phyloP scores from a whole-genome alignment of 1,140 invertebrate species.

The Calliphora vicina region DNA sequence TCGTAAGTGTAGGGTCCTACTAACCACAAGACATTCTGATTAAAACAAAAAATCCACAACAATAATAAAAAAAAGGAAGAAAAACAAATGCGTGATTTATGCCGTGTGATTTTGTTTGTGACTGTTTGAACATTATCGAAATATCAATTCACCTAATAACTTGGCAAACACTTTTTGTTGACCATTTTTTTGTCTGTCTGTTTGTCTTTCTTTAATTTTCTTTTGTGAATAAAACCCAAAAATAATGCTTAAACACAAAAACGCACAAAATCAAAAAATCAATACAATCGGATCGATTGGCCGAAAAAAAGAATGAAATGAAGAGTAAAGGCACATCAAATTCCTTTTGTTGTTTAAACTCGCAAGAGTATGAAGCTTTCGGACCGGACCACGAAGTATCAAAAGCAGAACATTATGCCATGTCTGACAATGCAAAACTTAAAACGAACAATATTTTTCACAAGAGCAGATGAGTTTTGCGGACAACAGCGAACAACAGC shows the following conservation, averaged over 20 bases:
- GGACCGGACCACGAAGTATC: not conserved
- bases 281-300: slow-evolving; percentile 28
- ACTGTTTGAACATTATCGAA: slow-evolving; percentile 31
- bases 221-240: not conserved
- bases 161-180: slow-evolving; percentile 29
- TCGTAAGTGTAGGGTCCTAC: not conserved
- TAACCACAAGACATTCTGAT: not conserved
- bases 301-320: not conserved
- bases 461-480: too few species aligned
- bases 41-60: not conserved
- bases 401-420: not conserved
- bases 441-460: not conserved
- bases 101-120: slow-evolving; percentile 29
- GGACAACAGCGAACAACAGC: not conserved
- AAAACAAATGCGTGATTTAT: slow-evolving; percentile 20
- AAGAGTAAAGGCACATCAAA: not conserved
- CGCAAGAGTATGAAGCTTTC: not conserved
- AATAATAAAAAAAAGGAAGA: not conserved
- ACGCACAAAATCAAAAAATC: slow-evolving; percentile 11
- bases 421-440: not conserved
- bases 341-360: slow-evolving; percentile 28
- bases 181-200: not conserved
- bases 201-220: not conserved
- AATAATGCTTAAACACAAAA: not conserved
- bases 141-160: slow-evolving; percentile 34